Evolutionary conservation across 2,797 vertebrate species (phyloP), one percentile per base, ranked within the genome.

Genomic region (Parotocinclus haroldoi): DNA sequence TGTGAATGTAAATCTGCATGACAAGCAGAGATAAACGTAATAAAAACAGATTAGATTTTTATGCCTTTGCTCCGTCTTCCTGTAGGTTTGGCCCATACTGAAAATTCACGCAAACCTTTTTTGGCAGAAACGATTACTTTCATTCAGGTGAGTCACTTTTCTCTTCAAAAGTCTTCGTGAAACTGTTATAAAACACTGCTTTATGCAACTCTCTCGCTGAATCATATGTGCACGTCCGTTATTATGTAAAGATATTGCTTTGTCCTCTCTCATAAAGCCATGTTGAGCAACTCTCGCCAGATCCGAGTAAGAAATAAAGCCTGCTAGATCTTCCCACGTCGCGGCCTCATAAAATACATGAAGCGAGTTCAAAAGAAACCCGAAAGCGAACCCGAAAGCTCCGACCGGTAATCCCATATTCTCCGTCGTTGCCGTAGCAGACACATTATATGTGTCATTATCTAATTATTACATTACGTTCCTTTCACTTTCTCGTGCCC

Each of bases 381-480:
- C n/a, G n/a, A 8, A 11, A 65, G 45, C 57, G 42, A 63, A 40
- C 12, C 44, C 27, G 18, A 63, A 63, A n/a, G 48, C 1, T 18
- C 45, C 9, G 27, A 57, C 11, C 46, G 49, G 19, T 45, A 13
- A 36, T 56, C 7, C 54, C 46, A 50, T 50, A 17, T 69, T 58
- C 39, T 57, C 67, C 13, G 16, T 17, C 44, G 27, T 49, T 62
- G 66, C 17, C 46, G 48, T 18, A 13, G 11, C 68, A 63, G 60
- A 44, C 59, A 56, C 60, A 52, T 52, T 63, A 49, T 52, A 63
- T 19, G 53, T 37, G 14, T 63, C 50, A 70, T 58, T 62, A 70
- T 70, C 60, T 63, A 57, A 70, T 70, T 63, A 70, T 70, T 19
- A 39, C 39, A 11, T 63, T 49, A 69, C 44, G 38, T 42, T 7